Percentiles rank a stretch among this genome's conserved stretches.
These are phyloP conservation scores for Drosophila cracens DNA, from an alignment of 2,888 invertebrate species.

Conservation along the genomic window DNA sequence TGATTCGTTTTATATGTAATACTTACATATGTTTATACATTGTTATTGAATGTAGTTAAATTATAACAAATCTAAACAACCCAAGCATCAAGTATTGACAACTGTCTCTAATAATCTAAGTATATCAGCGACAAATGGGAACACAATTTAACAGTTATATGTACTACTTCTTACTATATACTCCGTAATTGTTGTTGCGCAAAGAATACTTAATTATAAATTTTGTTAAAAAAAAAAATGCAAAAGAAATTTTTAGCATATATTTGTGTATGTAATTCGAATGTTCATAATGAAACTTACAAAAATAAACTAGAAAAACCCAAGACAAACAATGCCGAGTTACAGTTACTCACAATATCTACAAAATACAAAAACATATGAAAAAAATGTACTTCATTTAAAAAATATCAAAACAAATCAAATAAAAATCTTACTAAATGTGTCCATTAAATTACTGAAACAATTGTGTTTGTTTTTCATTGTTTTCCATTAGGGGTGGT, in stretches of 20 bases:
- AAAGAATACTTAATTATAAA: conserved; percentile 26
- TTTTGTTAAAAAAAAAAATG: conserved; percentile 41
- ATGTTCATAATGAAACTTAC: conserved; percentile 54
- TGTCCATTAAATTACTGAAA: conserved; percentile 65
- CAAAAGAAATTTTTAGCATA: conserved; percentile 46
- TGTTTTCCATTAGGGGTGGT: neutral
- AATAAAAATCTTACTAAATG: conserved; percentile 66
- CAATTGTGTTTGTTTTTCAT: neutral
- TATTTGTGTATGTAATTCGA: conserved; percentile 78
- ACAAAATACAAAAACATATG: conserved; percentile 27
- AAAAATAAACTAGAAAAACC: conserved; percentile 27
- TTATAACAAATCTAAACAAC: conserved; percentile 37
- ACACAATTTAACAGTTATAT: conserved; percentile 49
- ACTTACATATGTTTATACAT: conserved; percentile 60
- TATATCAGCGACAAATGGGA: conserved; percentile 64
- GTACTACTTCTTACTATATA: conserved; percentile 26
- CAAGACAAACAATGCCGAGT: conserved; percentile 23
- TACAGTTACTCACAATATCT: conserved; percentile 36
- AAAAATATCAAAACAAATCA: conserved; percentile 45
- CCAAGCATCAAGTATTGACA: conserved; percentile 23
- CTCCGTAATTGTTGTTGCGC: conserved; percentile 35
- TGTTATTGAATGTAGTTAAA: conserved; percentile 74
- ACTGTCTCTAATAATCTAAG: conserved; percentile 32
- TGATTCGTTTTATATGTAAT: conserved; percentile 24
- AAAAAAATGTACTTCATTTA: conserved; percentile 48